These are phyloP conservation scores for Aix galericulata DNA, from an alignment of 2,113 vertebrate genomes.

Conservation along the genomic window DNA sequence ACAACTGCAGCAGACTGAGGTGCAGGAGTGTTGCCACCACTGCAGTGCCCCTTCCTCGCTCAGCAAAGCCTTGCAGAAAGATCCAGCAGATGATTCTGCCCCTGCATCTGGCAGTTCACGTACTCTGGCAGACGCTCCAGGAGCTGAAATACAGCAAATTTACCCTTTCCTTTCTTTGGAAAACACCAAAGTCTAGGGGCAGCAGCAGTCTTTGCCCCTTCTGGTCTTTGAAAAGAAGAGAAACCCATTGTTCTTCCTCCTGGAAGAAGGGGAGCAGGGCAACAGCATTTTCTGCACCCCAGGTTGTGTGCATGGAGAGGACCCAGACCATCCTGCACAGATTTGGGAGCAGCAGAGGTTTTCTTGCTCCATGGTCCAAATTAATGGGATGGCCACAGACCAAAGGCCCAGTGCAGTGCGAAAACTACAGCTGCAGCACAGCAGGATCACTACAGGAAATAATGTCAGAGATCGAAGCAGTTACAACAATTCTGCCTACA, in stretches of 20 bases:
- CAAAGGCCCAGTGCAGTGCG: neutral
- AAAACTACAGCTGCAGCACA: neutral
- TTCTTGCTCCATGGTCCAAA: neutral
- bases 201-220: neutral
- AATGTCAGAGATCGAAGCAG: neutral
- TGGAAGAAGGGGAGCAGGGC: neutral
- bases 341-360: neutral
- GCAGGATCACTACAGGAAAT: neutral
- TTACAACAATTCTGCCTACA: neutral
- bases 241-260: neutral
- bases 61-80: neutral
- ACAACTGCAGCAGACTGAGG: neutral
- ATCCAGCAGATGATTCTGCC: neutral
- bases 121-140: neutral
- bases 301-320: neutral
- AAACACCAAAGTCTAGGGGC: neutral
- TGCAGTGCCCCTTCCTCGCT: neutral
- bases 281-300: neutral
- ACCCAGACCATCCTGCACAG: neutral
- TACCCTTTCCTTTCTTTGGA: neutral
- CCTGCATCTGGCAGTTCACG: neutral
- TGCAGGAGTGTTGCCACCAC: neutral
- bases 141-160: neutral
- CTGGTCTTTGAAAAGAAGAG: neutral
- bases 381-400: neutral